A percentile compares a stretch with the other conserved stretches of the same genome.
Evolutionary conservation across 2,797 vertebrate genomes (phyloP).

Genomic region (Pteronotus mesoamericanus): DNA sequence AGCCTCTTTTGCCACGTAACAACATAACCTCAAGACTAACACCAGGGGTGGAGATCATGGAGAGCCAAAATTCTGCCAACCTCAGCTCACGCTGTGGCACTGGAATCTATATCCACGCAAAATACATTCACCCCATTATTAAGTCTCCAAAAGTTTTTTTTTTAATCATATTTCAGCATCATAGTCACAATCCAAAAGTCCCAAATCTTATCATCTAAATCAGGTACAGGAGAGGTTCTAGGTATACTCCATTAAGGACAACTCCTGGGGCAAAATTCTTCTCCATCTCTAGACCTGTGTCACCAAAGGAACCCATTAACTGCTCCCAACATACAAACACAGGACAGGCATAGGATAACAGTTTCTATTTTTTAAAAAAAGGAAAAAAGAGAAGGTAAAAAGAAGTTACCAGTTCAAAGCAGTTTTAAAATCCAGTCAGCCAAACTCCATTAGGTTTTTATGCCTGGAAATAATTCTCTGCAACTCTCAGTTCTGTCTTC

Average conservation of each 20-base stretch:
- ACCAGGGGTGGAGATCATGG: not conserved
- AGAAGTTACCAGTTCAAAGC: not conserved
- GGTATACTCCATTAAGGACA: not conserved
- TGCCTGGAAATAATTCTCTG: constrained; percentile 2
- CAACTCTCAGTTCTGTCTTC: not conserved
- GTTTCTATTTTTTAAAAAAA: no score
- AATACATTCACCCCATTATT: not conserved
- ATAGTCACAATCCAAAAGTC: not conserved
- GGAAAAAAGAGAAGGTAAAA: not conserved
- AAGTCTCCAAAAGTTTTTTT: not conserved
- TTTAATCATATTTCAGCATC: not conserved
- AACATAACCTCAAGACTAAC: not conserved
- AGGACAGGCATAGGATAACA: not conserved
- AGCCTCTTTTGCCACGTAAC: not conserved
- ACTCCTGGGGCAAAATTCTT: not conserved
- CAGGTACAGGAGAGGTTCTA: not conserved
- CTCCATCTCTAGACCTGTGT: not conserved
- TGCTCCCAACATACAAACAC: not conserved
- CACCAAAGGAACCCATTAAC: not conserved
- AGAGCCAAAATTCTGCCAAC: not conserved
- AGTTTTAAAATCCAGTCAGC: not conserved
- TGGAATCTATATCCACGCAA: not conserved
- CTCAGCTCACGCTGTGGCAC: not conserved
- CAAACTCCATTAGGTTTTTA: not conserved
- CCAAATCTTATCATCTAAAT: not conserved